A percentile compares a stretch with the other conserved stretches of the same genome.
Conservation (phyloP, 2,797 vertebrate species). For the Protosalanx chinensis region DNA sequence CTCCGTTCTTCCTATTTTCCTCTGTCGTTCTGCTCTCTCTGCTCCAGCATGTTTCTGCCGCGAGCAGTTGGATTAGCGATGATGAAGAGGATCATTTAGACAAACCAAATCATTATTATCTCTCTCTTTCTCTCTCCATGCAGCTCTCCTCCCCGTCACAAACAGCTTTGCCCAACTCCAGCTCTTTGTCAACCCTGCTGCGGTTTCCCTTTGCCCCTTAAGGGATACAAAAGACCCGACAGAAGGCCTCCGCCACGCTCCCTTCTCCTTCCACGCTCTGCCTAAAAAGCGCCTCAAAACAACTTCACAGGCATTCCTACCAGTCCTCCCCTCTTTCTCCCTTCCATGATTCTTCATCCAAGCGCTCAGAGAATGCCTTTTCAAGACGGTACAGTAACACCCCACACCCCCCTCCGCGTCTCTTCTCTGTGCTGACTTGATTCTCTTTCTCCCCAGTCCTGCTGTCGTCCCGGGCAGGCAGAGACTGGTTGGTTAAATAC, state of each 20-base stretch:
- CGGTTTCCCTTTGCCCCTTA: constrained; percentile 37
- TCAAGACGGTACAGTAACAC: constrained; percentile 31
- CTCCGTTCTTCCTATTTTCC: constrained; percentile 42
- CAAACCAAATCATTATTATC: constrained; percentile 53
- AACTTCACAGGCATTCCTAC: constrained; percentile 52
- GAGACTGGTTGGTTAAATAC: constrained; percentile 59
- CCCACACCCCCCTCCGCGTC: constrained; percentile 26
- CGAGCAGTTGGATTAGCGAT: constrained; percentile 52
- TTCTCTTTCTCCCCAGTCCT: constrained; percentile 42
- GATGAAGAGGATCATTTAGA: constrained; percentile 53
- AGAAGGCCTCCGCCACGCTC: constrained; percentile 30
- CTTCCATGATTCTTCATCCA: constrained; percentile 15
- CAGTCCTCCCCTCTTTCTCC: background rate
- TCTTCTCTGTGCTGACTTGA: constrained; percentile 63
- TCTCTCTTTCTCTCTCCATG: constrained; percentile 31
- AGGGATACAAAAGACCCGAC: constrained; percentile 23
- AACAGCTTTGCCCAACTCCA: constrained; percentile 27
- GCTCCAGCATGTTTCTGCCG: constrained; percentile 54
- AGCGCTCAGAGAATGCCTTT: constrained; percentile 26
- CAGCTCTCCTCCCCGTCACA: constrained; percentile 31
- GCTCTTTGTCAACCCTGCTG: constrained; percentile 24
- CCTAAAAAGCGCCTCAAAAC: constrained; percentile 48
- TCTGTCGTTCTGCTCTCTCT: constrained; percentile 36
- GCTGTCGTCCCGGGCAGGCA: constrained; percentile 62
- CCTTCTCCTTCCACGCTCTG: constrained; percentile 54